Base-by-base conservation (phyloP, 1,140 invertebrate species). In the Medauroidea extradentata region DNA sequence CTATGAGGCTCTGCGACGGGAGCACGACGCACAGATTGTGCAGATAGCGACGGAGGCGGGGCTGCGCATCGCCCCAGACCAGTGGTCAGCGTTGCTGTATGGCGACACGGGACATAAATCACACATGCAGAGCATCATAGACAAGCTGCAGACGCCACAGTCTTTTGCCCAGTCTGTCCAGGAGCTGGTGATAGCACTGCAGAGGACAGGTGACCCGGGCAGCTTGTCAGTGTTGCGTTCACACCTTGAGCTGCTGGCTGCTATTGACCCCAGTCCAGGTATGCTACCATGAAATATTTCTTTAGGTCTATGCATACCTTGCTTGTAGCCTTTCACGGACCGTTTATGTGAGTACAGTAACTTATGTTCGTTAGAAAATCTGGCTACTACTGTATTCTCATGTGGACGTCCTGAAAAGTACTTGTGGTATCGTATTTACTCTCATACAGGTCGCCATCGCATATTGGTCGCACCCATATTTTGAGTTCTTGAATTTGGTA, bases 51-150 rank as follows among this genome's bases (percentile, higher is more conserved):
- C 94, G 0, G 97, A 99, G 78, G 94, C 95, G 16, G 96, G 96
- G 11, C 78, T 99, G 4, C 81, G 96, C 38, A 99, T 99, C 58
- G 94, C 95, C 0, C 96, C 97, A 0, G 97, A 99, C 71, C 96
- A 99, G 71, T 99, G 96, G 97, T 96, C 94, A 7, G 92, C 94
- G 8, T 73, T 99, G 29, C 75, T 99, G 1, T 99, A 99, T 73
- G 96, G 96, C 1, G 96, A 99, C 72, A 88, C 89, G 0, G 82
- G 85, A 16, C 96, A 98, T 69, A 98, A 98, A 73, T 96, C 94
- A 18, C 94, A 98, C 71, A 99, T 99, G 96, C 96, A 99, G 75
- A 96, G 93, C 67, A 99, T 99, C 58, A 97, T 99, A 67, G 88
- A 93, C 66, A 93, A 96, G 79, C 75, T 96, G 27, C 93, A 96